phyloP scores from a whole-genome alignment of 2,888 invertebrate species.

The Mythimna loreyi region DNA sequence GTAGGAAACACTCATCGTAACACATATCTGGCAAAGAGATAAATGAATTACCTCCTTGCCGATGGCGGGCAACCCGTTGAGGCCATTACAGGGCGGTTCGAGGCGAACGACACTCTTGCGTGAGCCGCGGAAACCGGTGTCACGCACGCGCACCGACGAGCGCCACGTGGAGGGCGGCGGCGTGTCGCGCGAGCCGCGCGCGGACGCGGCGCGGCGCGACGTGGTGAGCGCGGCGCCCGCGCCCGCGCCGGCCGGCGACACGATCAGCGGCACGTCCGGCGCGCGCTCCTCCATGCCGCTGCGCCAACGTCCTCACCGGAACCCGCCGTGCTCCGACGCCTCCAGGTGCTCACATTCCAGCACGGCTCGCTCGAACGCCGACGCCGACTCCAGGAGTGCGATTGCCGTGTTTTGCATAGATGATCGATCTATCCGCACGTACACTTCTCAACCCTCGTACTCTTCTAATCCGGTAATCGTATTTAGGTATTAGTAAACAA shows the following conservation, averaged over 20 bases:
- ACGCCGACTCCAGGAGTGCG: conserved; percentile 85
- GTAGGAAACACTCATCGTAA: conserved; percentile 31
- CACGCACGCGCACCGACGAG: conserved; percentile 92
- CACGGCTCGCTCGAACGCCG: conserved; percentile 86
- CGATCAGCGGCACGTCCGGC: conserved; percentile 88
- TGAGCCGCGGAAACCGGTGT: conserved; percentile 92
- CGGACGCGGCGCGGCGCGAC: conserved; percentile 83
- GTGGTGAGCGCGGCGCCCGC: conserved; percentile 79
- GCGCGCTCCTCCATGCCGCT: conserved; percentile 91
- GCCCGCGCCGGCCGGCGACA: conserved; percentile 76
- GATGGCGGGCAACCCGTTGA: conserved; percentile 90
- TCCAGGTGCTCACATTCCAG: conserved; percentile 89
- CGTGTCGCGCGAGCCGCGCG: conserved; percentile 86
- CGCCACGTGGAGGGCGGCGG: conserved; percentile 90
- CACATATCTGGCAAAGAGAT: conserved; percentile 77
- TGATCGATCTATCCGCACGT: conserved; percentile 76
- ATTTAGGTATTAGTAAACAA: conserved; percentile 68
- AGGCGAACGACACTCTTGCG: conserved; percentile 92
- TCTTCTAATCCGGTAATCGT: conserved; percentile 74
- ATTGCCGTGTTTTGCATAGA: conserved; percentile 90
- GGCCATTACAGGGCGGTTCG: conserved; percentile 92
- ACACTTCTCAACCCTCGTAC: conserved; percentile 69
- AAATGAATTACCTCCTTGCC: conserved; percentile 90
- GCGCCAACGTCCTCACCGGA: conserved; percentile 90
- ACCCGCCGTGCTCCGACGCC: conserved; percentile 86